These are phyloP conservation scores for Eubasilissa regina DNA, from an alignment of 1,140 invertebrate genomes.

Conservation along the genomic window DNA sequence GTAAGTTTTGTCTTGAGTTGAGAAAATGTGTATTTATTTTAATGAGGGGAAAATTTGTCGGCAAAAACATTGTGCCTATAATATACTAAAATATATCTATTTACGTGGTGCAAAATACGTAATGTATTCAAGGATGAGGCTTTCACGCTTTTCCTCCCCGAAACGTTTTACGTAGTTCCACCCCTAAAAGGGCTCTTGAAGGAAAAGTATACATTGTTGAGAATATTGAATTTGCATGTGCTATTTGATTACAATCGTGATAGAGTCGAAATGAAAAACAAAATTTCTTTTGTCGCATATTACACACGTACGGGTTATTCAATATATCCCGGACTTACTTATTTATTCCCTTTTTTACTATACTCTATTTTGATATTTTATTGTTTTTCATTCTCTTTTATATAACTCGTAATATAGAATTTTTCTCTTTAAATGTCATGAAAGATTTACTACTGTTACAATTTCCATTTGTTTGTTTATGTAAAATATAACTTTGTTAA, in stretches of 20 bases:
- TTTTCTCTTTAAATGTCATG: no score
- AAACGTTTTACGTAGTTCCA: not conserved
- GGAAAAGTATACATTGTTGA: not conserved
- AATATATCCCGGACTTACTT: not conserved
- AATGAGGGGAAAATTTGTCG: not conserved
- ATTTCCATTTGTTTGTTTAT: no score
- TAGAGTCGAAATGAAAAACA: not conserved
- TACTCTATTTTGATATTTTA: no score
- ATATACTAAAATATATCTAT: not conserved
- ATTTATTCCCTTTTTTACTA: no score
- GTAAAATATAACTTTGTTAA: no score
- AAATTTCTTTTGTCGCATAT: not conserved
- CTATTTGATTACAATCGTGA: not conserved
- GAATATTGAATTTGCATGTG: conserved; percentile 26
- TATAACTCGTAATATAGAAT: no score
- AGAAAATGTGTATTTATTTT: conserved; percentile 11
- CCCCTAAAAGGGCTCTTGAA: not conserved
- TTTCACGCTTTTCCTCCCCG: not conserved
- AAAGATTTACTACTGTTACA: no score
- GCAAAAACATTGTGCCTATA: conserved; percentile 9
- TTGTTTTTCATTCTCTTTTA: no score
- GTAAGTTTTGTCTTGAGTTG: not conserved
- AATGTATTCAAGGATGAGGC: conserved; percentile 20
- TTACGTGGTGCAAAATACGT: not conserved
- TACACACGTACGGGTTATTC: not conserved